phyloP scores from a whole-genome alignment of 2,113 vertebrate genomes.

The Halcyon malimbica region DNA sequence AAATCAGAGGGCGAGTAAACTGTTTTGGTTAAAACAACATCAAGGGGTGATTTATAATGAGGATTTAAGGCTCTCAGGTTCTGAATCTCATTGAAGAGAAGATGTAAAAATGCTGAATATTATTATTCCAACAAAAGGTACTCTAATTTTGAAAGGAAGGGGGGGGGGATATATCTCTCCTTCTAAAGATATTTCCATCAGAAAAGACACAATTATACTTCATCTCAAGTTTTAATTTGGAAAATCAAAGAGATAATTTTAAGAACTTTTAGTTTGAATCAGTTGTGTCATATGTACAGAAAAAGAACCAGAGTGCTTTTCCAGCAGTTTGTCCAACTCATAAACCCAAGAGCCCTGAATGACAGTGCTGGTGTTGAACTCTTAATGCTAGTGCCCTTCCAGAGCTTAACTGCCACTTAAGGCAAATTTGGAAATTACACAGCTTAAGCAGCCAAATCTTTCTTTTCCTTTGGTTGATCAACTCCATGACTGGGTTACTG shows the following conservation, averaged over 20 bases:
- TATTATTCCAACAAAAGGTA: neutral
- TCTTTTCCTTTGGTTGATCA: neutral
- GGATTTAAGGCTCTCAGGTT: neutral
- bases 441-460: neutral
- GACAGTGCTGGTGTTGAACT: neutral
- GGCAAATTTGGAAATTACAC: neutral
- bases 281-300: neutral
- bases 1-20: neutral
- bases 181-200: neutral
- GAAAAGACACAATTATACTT: neutral
- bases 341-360: neutral
- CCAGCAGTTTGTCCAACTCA: neutral
- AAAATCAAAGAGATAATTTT: conserved; percentile 8
- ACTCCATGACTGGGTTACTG: neutral
- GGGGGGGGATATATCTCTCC: neutral
- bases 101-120: neutral
- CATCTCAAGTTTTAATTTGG: neutral
- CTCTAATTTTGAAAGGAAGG: neutral
- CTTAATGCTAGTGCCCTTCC: neutral
- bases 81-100: neutral
- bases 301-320: neutral
- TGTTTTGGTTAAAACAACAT: neutral
- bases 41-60: neutral
- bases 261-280: neutral
- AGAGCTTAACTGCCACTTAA: neutral